phyloP scores from a whole-genome alignment of 2,113 vertebrate genomes.

The Tragelaphus imberbis region DNA sequence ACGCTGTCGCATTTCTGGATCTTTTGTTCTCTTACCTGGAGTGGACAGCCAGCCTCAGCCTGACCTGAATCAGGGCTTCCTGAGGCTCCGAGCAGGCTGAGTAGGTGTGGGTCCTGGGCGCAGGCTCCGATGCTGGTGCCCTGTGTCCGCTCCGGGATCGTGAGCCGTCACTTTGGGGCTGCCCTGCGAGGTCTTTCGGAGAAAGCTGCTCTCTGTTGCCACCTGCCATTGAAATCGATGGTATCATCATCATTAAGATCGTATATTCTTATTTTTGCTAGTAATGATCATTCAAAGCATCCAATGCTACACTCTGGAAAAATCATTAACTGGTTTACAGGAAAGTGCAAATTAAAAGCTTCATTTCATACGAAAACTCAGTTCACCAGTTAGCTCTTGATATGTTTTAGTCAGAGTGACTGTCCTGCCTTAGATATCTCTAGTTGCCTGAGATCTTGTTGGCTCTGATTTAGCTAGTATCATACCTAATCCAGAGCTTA shows the following conservation, averaged over 20 bases:
- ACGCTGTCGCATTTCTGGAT: background rate
- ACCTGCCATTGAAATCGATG: background rate
- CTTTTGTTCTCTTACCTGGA: background rate
- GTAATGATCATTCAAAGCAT: background rate
- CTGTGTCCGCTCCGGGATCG: background rate
- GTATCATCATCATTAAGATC: background rate
- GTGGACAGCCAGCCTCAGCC: background rate
- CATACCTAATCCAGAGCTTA: background rate
- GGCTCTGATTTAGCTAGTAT: background rate
- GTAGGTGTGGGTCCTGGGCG: rapidly evolving
- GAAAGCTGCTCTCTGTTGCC: background rate
- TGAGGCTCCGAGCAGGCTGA: background rate
- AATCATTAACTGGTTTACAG: background rate
- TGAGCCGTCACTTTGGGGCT: background rate
- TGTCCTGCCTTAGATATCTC: background rate
- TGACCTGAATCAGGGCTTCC: background rate
- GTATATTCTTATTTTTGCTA: background rate
- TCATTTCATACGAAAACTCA: background rate
- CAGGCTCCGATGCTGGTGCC: background rate
- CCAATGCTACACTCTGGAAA: background rate
- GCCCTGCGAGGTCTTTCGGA: background rate
- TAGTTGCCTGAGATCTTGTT: background rate
- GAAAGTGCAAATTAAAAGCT: background rate
- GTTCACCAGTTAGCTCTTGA: background rate
- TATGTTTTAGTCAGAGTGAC: background rate